Evolutionary conservation across 2,113 vertebrate species (phyloP).

Genomic region (Circaetus gallicus): DNA sequence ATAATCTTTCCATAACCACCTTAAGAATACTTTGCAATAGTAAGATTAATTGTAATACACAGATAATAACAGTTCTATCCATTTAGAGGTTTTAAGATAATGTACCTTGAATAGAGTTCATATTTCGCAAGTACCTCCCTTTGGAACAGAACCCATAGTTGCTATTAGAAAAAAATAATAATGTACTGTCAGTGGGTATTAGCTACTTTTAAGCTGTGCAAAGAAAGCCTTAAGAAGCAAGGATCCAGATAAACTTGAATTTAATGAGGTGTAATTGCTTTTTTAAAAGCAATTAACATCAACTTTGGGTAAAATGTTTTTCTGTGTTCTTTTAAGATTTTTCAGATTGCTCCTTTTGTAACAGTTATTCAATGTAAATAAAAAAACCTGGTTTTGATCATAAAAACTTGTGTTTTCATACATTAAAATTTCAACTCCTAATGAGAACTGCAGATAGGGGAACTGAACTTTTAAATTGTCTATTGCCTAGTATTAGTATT

Average conservation of each 20-base stretch:
- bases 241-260: neutral
- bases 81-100: neutral
- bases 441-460: neutral
- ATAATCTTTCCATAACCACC: neutral
- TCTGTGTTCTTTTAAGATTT: neutral
- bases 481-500: neutral
- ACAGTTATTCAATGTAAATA: neutral
- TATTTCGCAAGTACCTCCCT: neutral
- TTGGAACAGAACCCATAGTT: neutral
- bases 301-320: neutral
- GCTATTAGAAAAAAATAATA: neutral
- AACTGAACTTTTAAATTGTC: neutral
- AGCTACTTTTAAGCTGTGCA: neutral
- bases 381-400: neutral
- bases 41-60: neutral
- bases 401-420: neutral
- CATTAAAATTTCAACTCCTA: neutral
- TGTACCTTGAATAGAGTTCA: neutral
- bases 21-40: neutral
- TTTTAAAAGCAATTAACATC: neutral
- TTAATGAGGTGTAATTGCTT: neutral
- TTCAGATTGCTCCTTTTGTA: neutral
- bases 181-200: neutral
- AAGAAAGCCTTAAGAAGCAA: neutral
- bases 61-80: neutral